phyloP scores from a whole-genome alignment of 2,113 vertebrate species.

The Perognathus longimembris region DNA sequence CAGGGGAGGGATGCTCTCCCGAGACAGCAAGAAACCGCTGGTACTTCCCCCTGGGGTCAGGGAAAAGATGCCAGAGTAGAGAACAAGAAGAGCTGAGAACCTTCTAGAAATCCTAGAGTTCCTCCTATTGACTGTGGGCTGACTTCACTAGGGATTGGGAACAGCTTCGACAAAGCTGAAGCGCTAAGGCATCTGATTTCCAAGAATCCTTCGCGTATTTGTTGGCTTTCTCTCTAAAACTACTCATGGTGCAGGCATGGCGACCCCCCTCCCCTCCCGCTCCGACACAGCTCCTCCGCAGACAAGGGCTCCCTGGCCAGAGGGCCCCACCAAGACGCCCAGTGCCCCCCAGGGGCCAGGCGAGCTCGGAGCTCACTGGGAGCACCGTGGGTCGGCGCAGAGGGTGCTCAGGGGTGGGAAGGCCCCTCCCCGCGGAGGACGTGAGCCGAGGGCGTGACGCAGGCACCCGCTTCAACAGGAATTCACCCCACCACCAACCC shows the following conservation, averaged over 20 bases:
- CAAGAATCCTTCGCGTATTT: neutral
- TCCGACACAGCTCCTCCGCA: neutral
- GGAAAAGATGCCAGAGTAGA: neutral
- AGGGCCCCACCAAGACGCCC: neutral
- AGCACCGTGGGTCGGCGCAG: neutral
- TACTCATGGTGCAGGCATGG: no score
- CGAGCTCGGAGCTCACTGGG: neutral
- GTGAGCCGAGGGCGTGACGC: fast-evolving
- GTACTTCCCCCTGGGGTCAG: neutral
- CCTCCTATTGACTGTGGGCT: neutral
- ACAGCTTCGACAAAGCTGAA: neutral
- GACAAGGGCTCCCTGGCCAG: neutral
- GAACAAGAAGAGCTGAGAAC: neutral
- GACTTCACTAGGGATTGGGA: neutral
- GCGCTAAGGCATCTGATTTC: neutral
- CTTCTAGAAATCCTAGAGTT: neutral
- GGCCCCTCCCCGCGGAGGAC: neutral
- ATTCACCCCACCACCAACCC: neutral
- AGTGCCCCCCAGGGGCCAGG: neutral
- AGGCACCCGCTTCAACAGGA: fast-evolving
- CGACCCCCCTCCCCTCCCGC: no score
- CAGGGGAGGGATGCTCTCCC: no score
- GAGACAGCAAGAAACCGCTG: neutral
- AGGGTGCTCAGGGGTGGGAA: neutral
- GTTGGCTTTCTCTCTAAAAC: neutral